phyloP scores from a whole-genome alignment of 2,888 invertebrate genomes.

The Acanthosoma haemorrhoidale region DNA sequence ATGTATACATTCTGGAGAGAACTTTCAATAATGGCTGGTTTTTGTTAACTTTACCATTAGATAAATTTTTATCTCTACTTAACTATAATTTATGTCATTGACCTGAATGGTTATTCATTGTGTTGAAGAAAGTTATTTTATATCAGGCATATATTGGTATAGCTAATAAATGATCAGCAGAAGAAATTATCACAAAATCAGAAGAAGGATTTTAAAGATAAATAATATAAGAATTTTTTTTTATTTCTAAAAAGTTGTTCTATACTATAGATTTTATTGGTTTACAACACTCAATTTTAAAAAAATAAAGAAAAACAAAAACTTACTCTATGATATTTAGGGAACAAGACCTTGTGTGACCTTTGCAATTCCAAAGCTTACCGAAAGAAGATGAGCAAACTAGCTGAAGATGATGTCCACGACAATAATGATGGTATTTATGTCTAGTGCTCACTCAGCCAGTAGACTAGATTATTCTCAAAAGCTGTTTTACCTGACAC shows the following conservation, averaged over 20 bases:
- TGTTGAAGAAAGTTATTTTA: neutral
- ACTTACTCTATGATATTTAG: slow-evolving; percentile 50
- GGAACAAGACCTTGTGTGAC: slow-evolving; percentile 87
- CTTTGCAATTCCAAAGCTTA: slow-evolving; percentile 70
- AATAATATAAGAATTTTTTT: neutral
- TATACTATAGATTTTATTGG: neutral
- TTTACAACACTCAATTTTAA: neutral
- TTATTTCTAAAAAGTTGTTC: neutral
- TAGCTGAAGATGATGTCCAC: slow-evolving; percentile 42
- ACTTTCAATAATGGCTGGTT: too few relatives aligned
- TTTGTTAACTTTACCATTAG: too few relatives aligned
- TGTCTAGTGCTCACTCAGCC: slow-evolving; percentile 11
- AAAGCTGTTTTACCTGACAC: neutral
- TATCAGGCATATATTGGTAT: neutral
- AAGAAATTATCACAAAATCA: neutral
- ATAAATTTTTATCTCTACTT: too few relatives aligned
- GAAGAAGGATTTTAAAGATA: neutral
- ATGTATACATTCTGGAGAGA: too few relatives aligned
- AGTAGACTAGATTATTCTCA: slow-evolving; percentile 15
- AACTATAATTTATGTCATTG: too few relatives aligned
- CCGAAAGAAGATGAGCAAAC: slow-evolving; percentile 52
- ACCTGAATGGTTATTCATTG: neutral
- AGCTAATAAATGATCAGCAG: neutral
- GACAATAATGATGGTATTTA: slow-evolving; percentile 38
- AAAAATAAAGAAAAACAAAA: neutral